Evolutionary conservation across 2,888 invertebrate genomes (phyloP), one percentile per base, ranked within the genome.

Genomic region (Silvanus unidentatus): DNA sequence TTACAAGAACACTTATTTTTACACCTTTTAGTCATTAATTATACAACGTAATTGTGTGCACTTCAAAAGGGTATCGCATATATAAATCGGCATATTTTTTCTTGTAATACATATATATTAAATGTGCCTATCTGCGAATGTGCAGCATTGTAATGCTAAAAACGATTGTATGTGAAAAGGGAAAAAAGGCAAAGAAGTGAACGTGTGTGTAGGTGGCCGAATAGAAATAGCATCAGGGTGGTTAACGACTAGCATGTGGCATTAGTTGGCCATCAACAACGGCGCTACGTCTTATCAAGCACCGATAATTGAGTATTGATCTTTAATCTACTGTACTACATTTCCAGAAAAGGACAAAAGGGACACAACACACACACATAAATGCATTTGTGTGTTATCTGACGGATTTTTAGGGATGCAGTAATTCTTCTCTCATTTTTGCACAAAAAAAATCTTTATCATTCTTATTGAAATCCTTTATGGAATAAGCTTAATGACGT

Each of bases 241-340:
- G 64, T 62, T 68, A 68, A 68, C 66, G 66, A 68, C 65, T 64
- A 63, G 62, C 65, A 64, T 65, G 67, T 63, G 66, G 66, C 66
- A 66, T 66, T 66, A 67, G 68, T 61, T 65, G 66, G 64, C 66
- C 68, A 66, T 69, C 68, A 67, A 63, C 59, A 62, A 54, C 59
- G 62, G 63, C 62, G 64, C 66, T 65, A 64, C 64, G 57, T 59
- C 59, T 66, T 68, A 70, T 71, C 69, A 70, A 68, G 65, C 65
- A 63, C 65, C 66, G 66, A 70, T 71, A 71, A 71, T 70, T 70
- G 69, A 69, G 71, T 71, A 71, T 71, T 71, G 71, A 71, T 71
- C 69, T 67, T 62, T 63, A 60, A 63, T 65, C 64, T 63, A 63
- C 56, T 61, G 58, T 53, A 55, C 56, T 57, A 58, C 52, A 45